Evolutionary conservation across 2,888 invertebrate genomes (phyloP).

Genomic region (Lordiphosa andalusiaca): DNA sequence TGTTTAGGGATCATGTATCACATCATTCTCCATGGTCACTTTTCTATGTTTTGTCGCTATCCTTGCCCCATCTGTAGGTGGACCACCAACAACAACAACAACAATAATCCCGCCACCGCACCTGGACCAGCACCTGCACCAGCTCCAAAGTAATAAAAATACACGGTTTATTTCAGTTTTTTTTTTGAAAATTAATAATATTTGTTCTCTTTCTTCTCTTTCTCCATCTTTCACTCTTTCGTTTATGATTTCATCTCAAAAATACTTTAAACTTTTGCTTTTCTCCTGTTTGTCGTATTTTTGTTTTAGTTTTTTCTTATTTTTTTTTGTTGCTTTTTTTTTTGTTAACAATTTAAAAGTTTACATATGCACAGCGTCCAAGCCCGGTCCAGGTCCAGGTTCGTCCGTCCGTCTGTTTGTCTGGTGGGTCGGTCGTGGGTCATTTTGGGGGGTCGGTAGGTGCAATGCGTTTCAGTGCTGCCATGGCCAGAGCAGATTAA

Average conservation of each 20-base stretch:
- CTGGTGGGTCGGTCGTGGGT: constrained; percentile 22
- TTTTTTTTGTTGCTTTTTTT: constrained; percentile 45
- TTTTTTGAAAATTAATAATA: constrained; percentile 73
- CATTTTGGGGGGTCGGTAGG: constrained; percentile 22
- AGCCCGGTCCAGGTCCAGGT: constrained; percentile 55
- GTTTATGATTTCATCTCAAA: constrained; percentile 67
- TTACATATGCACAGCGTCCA: constrained; percentile 70
- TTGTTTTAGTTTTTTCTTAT: constrained; percentile 24
- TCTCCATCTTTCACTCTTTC: constrained; percentile 12
- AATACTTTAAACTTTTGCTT: constrained; percentile 66
- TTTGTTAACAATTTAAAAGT: constrained; percentile 45
- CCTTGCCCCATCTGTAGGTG: background rate
- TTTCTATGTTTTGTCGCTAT: no score
- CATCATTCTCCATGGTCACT: no score
- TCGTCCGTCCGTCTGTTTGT: constrained; percentile 14
- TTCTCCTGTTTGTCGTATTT: constrained; percentile 32
- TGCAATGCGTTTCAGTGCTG: constrained; percentile 59
- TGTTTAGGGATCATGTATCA: no score
- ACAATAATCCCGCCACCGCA: background rate
- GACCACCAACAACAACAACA: background rate
- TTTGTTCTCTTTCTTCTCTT: constrained; percentile 53
- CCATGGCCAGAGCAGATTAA: constrained; percentile 79
- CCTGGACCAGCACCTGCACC: constrained; percentile 18
- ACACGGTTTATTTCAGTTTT: constrained; percentile 66
- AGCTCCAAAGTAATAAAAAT: constrained; percentile 64